These are phyloP conservation scores for Coecobrya sp. DNA, from an alignment of 2,888 invertebrate genomes.

Conservation along the genomic window DNA sequence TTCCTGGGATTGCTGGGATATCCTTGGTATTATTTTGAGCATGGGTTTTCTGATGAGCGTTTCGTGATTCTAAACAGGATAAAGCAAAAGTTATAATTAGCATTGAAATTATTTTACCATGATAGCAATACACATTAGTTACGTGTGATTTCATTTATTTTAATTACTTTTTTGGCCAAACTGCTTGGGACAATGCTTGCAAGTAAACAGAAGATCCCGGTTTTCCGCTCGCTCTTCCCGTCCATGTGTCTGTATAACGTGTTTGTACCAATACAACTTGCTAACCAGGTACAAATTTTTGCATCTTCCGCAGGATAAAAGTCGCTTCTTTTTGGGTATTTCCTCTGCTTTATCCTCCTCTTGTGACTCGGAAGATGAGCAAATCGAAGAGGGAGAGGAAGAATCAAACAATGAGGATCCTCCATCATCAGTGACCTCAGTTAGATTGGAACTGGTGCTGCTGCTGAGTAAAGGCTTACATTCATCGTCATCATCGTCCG, in stretches of 20 bases:
- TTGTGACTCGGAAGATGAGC: no score
- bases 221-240: not conserved
- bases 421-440: not conserved
- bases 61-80: not conserved
- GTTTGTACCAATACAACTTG: slow-evolving; percentile 40
- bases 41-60: slow-evolving; percentile 22
- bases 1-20: not conserved
- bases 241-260: slow-evolving; percentile 32
- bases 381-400: no score
- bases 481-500: no score
- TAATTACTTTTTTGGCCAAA: slow-evolving; percentile 46
- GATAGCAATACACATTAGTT: no score
- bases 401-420: not conserved
- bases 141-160: no score
- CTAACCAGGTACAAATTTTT: not conserved
- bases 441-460: not conserved
- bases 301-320: not conserved
- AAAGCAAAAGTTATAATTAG: not conserved
- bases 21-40: not conserved
- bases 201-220: not conserved
- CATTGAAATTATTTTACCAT: no score
- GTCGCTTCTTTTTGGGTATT: not conserved
- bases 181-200: not conserved
- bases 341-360: not conserved
- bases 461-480: not conserved